Evolutionary conservation across 1,140 invertebrate species (phyloP).

Genomic region (Wiebesia pumilae): DNA sequence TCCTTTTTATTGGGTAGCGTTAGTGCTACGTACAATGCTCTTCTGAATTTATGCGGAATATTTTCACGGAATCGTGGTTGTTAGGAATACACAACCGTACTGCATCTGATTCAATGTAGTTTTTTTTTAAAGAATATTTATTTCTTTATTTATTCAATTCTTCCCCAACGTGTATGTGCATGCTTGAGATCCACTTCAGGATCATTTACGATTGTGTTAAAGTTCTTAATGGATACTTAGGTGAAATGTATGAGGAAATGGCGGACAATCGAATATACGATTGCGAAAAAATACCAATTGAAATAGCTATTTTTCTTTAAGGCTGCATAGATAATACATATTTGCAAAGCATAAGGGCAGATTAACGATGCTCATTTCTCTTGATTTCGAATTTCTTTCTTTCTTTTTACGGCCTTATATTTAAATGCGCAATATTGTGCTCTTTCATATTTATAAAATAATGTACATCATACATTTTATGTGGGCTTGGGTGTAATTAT

Average conservation of each 20-base stretch:
- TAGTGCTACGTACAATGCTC: constrained; percentile 50
- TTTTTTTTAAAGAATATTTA: constrained; percentile 11
- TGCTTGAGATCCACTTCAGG: not conserved
- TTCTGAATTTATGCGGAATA: constrained; percentile 59
- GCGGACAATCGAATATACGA: not conserved
- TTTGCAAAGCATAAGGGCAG: no score
- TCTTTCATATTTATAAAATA: no score
- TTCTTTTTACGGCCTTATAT: no score
- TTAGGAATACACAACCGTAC: constrained; percentile 19
- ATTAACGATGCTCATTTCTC: no score
- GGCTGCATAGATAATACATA: no score
- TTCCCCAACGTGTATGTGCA: no score
- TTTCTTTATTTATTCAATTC: constrained; percentile 7
- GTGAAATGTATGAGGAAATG: not conserved
- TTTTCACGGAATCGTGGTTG: constrained; percentile 50
- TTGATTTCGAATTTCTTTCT: no score
- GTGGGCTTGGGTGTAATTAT: no score
- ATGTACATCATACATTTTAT: no score
- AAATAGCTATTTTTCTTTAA: constrained; percentile 5
- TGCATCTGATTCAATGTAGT: constrained; percentile 47
- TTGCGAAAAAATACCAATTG: not conserved
- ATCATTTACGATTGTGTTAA: constrained; percentile 39
- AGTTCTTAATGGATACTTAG: constrained; percentile 17
- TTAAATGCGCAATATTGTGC: no score
- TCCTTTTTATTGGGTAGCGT: constrained; percentile 14